These are phyloP conservation scores for Drosophila koepferae DNA, from an alignment of 2,888 invertebrate genomes.

Conservation along the genomic window DNA sequence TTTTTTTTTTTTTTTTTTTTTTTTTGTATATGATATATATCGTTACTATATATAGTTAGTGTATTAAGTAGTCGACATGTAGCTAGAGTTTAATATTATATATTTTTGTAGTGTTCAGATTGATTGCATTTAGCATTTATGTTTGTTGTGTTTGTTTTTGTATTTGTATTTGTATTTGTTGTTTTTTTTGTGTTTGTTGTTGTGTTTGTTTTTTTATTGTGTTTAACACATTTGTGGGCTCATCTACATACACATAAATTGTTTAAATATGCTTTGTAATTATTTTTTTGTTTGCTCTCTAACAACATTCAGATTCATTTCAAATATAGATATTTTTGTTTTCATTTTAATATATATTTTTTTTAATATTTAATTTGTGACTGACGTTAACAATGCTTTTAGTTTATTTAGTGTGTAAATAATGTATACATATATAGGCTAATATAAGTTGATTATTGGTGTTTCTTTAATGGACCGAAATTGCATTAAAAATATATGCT, in stretches of 20 bases:
- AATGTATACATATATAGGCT: conserved; percentile 56
- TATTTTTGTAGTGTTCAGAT: conserved; percentile 31
- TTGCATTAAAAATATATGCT: conserved; percentile 72
- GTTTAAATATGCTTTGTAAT: conserved; percentile 38
- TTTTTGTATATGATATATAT: conserved; percentile 13
- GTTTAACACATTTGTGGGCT: conserved; percentile 50
- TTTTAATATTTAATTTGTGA: conserved; percentile 10
- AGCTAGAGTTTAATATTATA: conserved; percentile 9
- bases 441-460: conserved; percentile 71
- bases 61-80: conserved; percentile 14
- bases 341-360: conserved; percentile 3
- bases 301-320: conserved; percentile 72
- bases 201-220: conserved; percentile 17
- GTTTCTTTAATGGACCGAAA: conserved; percentile 77
- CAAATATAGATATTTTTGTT: conserved; percentile 42
- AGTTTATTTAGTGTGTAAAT: conserved; percentile 32
- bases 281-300: conserved; percentile 46
- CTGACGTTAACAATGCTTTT: conserved; percentile 36
- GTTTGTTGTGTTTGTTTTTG: conserved; percentile 37
- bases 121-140: conserved; percentile 32
- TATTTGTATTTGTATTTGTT: conserved; percentile 2
- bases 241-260: conserved; percentile 46
- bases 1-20: conserved; percentile 4
- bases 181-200: conserved; percentile 1
- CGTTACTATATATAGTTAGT: conserved; percentile 1